Percentiles rank a stretch among this genome's conserved stretches.
Conservation (phyloP, 2,888 invertebrate genomes). For the Meta bourneti region DNA sequence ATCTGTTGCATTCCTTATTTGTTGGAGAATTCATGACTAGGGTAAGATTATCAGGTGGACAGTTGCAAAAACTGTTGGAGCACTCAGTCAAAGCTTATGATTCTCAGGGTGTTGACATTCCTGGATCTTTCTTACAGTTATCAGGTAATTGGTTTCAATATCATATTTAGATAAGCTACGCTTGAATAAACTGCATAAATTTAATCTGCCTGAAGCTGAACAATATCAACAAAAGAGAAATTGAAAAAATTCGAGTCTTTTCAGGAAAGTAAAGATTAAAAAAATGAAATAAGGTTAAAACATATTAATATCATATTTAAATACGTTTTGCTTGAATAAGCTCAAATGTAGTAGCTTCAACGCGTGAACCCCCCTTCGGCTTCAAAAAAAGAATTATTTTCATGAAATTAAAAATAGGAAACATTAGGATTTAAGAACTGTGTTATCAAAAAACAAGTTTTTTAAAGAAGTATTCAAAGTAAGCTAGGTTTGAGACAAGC, state of each 20-base stretch:
- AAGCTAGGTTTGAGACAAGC: no score
- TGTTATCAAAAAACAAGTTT: no score
- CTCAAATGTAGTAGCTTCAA: no score
- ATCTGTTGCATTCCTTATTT: constrained; percentile 88
- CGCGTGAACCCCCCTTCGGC: no score
- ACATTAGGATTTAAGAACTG: no score
- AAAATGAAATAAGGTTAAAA: background rate
- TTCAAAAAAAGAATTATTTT: no score
- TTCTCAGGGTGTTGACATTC: constrained; percentile 81
- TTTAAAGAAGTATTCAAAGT: no score
- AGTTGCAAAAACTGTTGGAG: constrained; percentile 86
- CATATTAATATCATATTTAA: background rate
- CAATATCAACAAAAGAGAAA: background rate
- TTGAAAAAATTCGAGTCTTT: background rate
- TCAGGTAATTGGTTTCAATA: no score
- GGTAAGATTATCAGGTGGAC: constrained; percentile 85
- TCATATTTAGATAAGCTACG: no score
- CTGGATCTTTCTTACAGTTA: constrained; percentile 91
- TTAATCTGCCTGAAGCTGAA: background rate
- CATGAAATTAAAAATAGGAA: no score
- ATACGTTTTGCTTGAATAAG: background rate
- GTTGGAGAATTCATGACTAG: constrained; percentile 87
- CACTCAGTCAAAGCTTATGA: constrained; percentile 84
- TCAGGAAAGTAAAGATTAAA: background rate
- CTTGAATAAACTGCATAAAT: background rate